Conservation (phyloP, 2,797 vertebrate species). For the Lacerta bilineata region DNA sequence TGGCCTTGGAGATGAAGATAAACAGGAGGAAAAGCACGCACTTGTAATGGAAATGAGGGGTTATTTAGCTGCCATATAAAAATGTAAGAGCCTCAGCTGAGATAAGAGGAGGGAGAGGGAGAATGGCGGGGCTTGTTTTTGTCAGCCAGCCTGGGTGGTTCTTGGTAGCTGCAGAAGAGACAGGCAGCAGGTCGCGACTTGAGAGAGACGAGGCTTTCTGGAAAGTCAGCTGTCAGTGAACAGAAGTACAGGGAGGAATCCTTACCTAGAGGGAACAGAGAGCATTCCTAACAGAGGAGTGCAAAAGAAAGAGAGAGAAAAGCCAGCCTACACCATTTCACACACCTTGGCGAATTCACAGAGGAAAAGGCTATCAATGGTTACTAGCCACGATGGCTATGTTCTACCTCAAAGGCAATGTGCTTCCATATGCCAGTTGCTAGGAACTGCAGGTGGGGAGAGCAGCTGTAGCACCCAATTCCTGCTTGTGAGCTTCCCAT, state of each 20-base stretch:
- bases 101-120: constrained; percentile 61
- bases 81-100: constrained; percentile 66
- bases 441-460: no score
- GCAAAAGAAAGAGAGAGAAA: not conserved
- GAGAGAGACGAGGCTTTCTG: constrained; percentile 52
- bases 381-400: no score
- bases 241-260: constrained; percentile 38
- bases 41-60: constrained; percentile 80
- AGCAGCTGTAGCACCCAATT: no score
- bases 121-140: constrained; percentile 48
- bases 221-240: constrained; percentile 50
- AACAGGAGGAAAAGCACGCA: constrained; percentile 72
- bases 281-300: constrained; percentile 3
- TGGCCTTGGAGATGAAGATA: constrained; percentile 58
- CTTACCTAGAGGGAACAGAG: constrained; percentile 10
- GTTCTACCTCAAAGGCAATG: no score
- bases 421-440: no score
- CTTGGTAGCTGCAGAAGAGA: constrained; percentile 45
- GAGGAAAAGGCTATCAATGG: no score
- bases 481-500: no score
- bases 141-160: constrained; percentile 65
- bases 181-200: constrained; percentile 47
- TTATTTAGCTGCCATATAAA: constrained; percentile 81
- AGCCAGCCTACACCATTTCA: not conserved
- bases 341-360: no score